A percentile compares a stretch with the other conserved stretches of the same genome.
Evolutionary conservation across 2,113 vertebrate species (phyloP).

Genomic region (Aspidoscelis tigris): DNA sequence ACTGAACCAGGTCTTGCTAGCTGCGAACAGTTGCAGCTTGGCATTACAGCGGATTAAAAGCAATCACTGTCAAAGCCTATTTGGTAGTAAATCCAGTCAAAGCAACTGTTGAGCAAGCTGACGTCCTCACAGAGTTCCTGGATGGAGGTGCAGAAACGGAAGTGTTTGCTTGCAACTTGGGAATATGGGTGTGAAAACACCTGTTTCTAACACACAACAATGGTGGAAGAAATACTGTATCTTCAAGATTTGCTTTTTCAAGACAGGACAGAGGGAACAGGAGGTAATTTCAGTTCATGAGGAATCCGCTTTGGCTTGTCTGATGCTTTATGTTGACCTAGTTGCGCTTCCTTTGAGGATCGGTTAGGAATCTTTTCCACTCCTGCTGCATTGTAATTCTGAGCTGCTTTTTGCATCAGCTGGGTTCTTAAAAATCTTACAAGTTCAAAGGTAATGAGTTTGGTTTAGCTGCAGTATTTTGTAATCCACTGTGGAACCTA

Average conservation of each 20-base stretch:
- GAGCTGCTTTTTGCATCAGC: too few relatives aligned
- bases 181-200: background rate
- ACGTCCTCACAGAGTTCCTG: conserved; percentile 56
- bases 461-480: background rate
- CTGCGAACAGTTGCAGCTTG: conserved; percentile 69
- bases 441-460: background rate
- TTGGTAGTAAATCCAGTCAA: conserved; percentile 78
- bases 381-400: too few relatives aligned
- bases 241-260: conserved; percentile 22
- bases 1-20: conserved; percentile 7
- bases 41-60: conserved; percentile 82
- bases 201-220: conserved; percentile 16
- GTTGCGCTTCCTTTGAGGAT: background rate
- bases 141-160: conserved; percentile 28
- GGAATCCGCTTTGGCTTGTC: background rate
- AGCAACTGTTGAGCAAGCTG: conserved; percentile 78
- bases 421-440: too few relatives aligned
- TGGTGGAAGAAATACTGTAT: conserved; percentile 42
- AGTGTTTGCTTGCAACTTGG: background rate
- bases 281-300: conserved; percentile 27
- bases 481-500: too few relatives aligned
- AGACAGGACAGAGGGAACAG: background rate
- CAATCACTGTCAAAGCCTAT: conserved; percentile 82
- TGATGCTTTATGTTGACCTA: conserved; percentile 11
- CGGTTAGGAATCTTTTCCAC: background rate